Conservation (phyloP, 1,140 invertebrate genomes). For the Sesamia nonagrioides region DNA sequence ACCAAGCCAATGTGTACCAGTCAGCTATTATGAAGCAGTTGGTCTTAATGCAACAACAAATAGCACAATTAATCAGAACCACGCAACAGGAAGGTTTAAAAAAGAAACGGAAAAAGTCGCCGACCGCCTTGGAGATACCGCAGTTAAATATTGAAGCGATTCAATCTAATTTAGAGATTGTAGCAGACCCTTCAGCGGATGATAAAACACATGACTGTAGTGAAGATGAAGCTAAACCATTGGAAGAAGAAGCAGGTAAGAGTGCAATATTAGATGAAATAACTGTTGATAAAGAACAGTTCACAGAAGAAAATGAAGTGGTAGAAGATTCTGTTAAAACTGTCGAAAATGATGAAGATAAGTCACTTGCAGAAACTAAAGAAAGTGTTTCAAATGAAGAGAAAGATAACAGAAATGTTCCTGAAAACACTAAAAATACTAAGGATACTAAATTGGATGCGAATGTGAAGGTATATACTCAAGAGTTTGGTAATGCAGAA, state of each 20-base stretch:
- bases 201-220: background rate
- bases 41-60: background rate
- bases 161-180: background rate
- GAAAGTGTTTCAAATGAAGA: background rate
- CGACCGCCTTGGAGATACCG: background rate
- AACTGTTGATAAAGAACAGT: background rate
- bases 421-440: too few species aligned
- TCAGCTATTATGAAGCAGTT: background rate
- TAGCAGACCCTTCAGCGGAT: background rate
- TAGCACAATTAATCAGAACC: background rate
- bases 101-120: background rate
- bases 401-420: background rate
- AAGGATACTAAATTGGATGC: too few species aligned
- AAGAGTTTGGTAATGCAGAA: background rate
- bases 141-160: background rate
- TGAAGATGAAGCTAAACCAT: background rate
- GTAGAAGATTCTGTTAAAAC: background rate
- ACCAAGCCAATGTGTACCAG: too few species aligned
- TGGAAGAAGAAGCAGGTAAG: too few species aligned
- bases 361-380: background rate
- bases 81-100: background rate
- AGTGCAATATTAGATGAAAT: too few species aligned
- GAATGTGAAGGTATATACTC: background rate
- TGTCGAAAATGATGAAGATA: background rate
- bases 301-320: background rate